These are phyloP conservation scores for Sitta europaea DNA, from an alignment of 2,113 vertebrate genomes.

Conservation along the genomic window DNA sequence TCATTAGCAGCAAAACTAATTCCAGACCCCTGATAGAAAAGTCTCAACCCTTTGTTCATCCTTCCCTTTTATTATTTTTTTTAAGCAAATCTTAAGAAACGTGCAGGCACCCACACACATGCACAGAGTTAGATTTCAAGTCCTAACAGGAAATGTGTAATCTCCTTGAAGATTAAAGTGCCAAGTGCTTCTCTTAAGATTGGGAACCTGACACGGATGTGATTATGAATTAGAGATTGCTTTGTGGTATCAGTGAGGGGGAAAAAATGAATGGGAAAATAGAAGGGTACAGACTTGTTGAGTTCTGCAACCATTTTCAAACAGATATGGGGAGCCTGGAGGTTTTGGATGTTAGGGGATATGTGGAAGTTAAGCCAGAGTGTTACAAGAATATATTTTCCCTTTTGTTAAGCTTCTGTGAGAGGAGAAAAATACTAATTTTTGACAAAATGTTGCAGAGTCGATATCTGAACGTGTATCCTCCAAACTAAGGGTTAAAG, in stretches of 20 bases:
- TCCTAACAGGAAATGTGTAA: slow-evolving; percentile 56
- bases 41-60: background rate
- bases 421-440: background rate
- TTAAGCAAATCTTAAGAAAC: background rate
- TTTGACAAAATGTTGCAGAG: background rate
- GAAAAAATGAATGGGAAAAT: background rate
- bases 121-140: slow-evolving; percentile 28
- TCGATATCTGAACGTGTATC: background rate
- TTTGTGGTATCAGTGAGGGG: slow-evolving; percentile 11
- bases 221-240: slow-evolving; percentile 53
- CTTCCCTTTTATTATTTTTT: background rate
- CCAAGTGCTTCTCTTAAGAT: slow-evolving; percentile 25
- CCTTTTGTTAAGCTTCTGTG: background rate
- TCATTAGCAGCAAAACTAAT: background rate
- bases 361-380: background rate
- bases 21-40: background rate
- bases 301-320: slow-evolving; percentile 14
- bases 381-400: background rate
- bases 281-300: slow-evolving; percentile 29
- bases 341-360: background rate
- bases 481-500: background rate
- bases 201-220: slow-evolving; percentile 42
- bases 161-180: slow-evolving; percentile 49
- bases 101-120: background rate
- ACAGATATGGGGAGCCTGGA: background rate